phyloP scores from a whole-genome alignment of 2,888 invertebrate species.

The Chalcis sispes region DNA sequence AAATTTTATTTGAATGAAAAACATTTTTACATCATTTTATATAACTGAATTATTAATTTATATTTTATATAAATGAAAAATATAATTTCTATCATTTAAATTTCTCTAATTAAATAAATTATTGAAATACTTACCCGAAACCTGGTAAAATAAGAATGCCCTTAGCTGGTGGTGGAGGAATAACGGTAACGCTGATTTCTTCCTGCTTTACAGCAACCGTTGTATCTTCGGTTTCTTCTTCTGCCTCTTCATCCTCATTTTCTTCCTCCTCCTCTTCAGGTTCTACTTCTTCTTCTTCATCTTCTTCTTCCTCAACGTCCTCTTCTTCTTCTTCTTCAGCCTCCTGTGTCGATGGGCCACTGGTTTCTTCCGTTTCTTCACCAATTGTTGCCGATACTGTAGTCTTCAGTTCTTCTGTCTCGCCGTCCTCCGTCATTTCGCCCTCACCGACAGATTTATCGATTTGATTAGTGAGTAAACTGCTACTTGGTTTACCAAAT shows the following conservation, averaged over 20 bases:
- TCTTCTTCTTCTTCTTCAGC: slow-evolving; percentile 61
- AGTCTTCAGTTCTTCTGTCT: slow-evolving; percentile 19
- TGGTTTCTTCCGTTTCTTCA: slow-evolving; percentile 52
- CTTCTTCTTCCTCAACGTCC: slow-evolving; percentile 61
- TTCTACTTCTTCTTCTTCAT: slow-evolving; percentile 56
- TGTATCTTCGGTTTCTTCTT: slow-evolving; percentile 62
- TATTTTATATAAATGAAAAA: neutral
- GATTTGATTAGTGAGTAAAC: neutral
- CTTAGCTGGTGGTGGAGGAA: slow-evolving; percentile 77
- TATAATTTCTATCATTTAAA: neutral
- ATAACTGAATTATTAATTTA: neutral
- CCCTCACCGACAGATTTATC: neutral
- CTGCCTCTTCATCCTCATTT: slow-evolving; percentile 59
- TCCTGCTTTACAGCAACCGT: slow-evolving; percentile 46
- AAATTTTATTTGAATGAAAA: slow-evolving; percentile 9
- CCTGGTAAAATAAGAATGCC: slow-evolving; percentile 79
- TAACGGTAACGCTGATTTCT: slow-evolving; percentile 42
- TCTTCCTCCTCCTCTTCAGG: slow-evolving; percentile 61
- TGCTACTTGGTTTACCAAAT: slow-evolving; percentile 6
- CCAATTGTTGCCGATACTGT: slow-evolving; percentile 13
- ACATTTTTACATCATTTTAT: slow-evolving; percentile 11
- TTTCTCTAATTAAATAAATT: no score
- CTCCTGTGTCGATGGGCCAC: slow-evolving; percentile 17
- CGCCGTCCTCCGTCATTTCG: slow-evolving; percentile 48
- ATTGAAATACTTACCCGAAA: slow-evolving; percentile 73